phyloP scores from a whole-genome alignment of 2,888 invertebrate genomes.

The Conomelus anceps region DNA sequence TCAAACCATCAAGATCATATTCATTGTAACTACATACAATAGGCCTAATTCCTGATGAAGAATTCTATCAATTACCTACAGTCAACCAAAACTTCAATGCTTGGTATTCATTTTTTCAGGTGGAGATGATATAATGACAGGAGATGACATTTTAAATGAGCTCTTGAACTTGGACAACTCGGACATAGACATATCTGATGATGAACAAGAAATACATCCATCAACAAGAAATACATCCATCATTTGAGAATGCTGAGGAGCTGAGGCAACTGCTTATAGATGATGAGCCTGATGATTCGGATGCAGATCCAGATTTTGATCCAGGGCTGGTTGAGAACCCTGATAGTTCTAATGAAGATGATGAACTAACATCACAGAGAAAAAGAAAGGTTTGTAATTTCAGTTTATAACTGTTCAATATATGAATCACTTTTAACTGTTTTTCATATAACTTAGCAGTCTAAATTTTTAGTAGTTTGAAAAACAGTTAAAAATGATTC shows the following conservation, averaged over 20 bases:
- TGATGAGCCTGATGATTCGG: neutral
- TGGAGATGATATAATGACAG: neutral
- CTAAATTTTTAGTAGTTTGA: too few species aligned
- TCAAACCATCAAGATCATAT: neutral
- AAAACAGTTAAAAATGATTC: too few species aligned
- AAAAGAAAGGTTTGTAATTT: neutral
- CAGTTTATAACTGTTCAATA: neutral
- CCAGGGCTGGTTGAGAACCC: neutral
- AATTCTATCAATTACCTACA: neutral
- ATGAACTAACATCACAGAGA: neutral
- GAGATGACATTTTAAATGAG: neutral
- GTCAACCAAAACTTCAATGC: neutral
- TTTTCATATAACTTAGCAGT: too few species aligned
- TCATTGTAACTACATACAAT: neutral
- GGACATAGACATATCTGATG: neutral
- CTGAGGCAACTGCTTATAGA: neutral
- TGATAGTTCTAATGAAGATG: neutral
- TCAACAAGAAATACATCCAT: neutral
- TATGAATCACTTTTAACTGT: too few species aligned
- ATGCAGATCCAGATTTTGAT: neutral
- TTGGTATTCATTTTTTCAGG: neutral
- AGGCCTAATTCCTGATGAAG: neutral
- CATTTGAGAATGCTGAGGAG: neutral
- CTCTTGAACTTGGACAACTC: neutral
- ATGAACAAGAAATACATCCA: neutral